Evolutionary conservation across 2,888 invertebrate genomes (phyloP).

Genomic region (Bombylius major): DNA sequence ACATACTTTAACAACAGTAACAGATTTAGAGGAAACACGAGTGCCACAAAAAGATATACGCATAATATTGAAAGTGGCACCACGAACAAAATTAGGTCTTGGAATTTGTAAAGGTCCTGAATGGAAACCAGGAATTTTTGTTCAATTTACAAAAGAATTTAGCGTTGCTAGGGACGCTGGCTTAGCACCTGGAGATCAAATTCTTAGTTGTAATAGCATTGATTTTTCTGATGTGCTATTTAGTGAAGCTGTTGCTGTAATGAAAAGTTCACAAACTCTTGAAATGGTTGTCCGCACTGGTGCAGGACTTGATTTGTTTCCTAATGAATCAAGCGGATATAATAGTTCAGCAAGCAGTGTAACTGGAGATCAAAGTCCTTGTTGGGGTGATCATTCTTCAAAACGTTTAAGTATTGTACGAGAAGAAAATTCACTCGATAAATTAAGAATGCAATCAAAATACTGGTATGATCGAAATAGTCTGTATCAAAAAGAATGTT

Average conservation of each 20-base stretch:
- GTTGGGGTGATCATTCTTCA: slow-evolving; percentile 47
- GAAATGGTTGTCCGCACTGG: slow-evolving; percentile 65
- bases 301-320: slow-evolving; percentile 65
- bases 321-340: slow-evolving; percentile 72
- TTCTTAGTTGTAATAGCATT: slow-evolving; percentile 76
- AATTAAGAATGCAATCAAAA: neutral
- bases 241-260: slow-evolving; percentile 68
- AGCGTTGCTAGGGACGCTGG: slow-evolving; percentile 83
- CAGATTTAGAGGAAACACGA: slow-evolving; percentile 21
- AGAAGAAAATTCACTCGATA: slow-evolving; percentile 39
- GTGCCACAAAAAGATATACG: slow-evolving; percentile 51
- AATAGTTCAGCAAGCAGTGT: slow-evolving; percentile 75
- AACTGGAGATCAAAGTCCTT: slow-evolving; percentile 58
- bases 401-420: slow-evolving; percentile 60
- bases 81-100: slow-evolving; percentile 72
- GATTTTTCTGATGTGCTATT: slow-evolving; percentile 66
- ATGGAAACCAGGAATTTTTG: slow-evolving; percentile 76
- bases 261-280: slow-evolving; percentile 65
- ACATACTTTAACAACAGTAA: slow-evolving; percentile 9
- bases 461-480: neutral
- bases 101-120: slow-evolving; percentile 79
- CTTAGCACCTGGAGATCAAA: slow-evolving; percentile 80
- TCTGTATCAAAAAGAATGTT: slow-evolving; percentile 33
- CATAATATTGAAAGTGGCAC: slow-evolving; percentile 67
- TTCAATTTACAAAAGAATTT: slow-evolving; percentile 79